These are phyloP conservation scores for Helicoverpa armigera DNA, from an alignment of 1,140 invertebrate species.

Conservation along the genomic window DNA sequence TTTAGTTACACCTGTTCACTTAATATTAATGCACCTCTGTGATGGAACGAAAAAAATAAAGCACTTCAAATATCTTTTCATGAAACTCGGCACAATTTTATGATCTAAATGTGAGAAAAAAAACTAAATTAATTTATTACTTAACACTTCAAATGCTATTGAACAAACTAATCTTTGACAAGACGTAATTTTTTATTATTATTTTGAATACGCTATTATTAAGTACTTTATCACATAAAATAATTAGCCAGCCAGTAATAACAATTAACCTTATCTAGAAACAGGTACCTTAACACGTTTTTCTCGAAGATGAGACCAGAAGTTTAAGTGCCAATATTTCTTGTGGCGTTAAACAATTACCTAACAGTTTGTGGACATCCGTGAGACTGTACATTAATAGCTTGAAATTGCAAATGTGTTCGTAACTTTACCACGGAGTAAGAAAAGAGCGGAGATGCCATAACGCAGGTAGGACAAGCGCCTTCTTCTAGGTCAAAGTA, in stretches of 20 bases:
- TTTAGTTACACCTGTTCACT: not conserved
- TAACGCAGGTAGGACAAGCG: too few relatives aligned
- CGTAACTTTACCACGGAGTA: not conserved
- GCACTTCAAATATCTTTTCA: not conserved
- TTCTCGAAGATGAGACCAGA: not conserved
- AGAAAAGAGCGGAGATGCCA: too few relatives aligned
- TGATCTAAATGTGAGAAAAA: slow-evolving; percentile 18
- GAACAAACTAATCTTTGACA: not conserved
- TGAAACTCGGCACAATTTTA: not conserved
- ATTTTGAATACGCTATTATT: too few relatives aligned
- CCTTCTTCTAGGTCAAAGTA: too few relatives aligned
- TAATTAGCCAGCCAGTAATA: slow-evolving; percentile 28
- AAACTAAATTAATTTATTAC: not conserved
- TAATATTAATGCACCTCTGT: not conserved
- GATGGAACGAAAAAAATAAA: not conserved
- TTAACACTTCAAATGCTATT: slow-evolving; percentile 17
- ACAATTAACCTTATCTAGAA: slow-evolving; percentile 28
- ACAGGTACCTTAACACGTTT: slow-evolving; percentile 14
- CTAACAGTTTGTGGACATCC: slow-evolving; percentile 7
- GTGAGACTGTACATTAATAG: slow-evolving; percentile 11
- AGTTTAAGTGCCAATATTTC: slow-evolving; percentile 13
- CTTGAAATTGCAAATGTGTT: slow-evolving; percentile 36
- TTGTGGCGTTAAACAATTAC: slow-evolving; percentile 7
- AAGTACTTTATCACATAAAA: not conserved
- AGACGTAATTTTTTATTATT: not conserved